These are phyloP conservation scores for Sesamia nonagrioides DNA, from an alignment of 1,140 invertebrate genomes.

Conservation along the genomic window DNA sequence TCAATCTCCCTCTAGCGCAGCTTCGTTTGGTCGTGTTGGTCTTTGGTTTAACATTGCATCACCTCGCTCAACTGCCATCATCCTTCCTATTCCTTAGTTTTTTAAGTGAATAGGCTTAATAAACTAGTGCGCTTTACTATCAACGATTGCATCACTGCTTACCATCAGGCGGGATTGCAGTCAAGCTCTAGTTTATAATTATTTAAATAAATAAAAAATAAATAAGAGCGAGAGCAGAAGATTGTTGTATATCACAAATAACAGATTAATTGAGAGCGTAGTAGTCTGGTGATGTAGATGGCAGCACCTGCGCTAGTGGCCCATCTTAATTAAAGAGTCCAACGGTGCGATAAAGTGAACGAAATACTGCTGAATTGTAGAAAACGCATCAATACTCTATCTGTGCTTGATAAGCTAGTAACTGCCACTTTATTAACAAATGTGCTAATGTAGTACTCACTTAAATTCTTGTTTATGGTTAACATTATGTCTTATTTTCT, in stretches of 20 bases:
- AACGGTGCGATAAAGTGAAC: neutral
- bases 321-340: neutral
- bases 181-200: too few relatives aligned
- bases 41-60: too few relatives aligned
- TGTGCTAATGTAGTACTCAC: neutral
- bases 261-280: slow-evolving; percentile 43
- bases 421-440: neutral
- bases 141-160: too few relatives aligned
- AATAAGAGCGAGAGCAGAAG: slow-evolving; percentile 6
- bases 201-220: too few relatives aligned
- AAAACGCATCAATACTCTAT: neutral
- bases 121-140: too few relatives aligned
- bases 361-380: neutral
- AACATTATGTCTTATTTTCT: neutral
- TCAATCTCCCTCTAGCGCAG: too few relatives aligned
- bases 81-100: too few relatives aligned
- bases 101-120: too few relatives aligned
- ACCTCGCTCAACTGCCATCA: too few relatives aligned
- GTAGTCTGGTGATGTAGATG: neutral
- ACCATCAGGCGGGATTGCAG: too few relatives aligned
- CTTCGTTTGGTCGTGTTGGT: too few relatives aligned
- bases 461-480: neutral
- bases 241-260: slow-evolving; percentile 30
- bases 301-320: too few relatives aligned
- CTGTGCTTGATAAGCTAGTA: neutral